Percentiles rank a stretch among this genome's conserved stretches.
Evolutionary conservation across 2,113 vertebrate species (phyloP).

Genomic region (Oryzias melastigma): DNA sequence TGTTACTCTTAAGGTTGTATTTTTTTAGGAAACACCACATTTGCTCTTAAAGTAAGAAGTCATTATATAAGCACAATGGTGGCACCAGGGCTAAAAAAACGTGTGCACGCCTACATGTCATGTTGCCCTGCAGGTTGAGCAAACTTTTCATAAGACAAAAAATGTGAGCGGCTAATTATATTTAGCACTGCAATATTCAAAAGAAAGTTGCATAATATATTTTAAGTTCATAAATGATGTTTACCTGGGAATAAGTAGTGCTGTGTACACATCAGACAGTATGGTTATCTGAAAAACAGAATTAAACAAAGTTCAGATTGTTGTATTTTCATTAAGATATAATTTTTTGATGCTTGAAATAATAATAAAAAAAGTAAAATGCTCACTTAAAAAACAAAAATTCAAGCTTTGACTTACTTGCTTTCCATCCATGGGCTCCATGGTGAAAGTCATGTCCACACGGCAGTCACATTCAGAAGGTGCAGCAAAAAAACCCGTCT

Average conservation of each 20-base stretch:
- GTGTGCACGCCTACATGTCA: fast-evolving
- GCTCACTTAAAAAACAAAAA: no score
- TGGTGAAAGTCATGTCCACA: conserved; percentile 11
- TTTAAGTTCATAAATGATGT: not conserved
- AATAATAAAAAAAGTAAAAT: no score
- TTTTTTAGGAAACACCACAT: no score
- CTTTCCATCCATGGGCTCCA: conserved; percentile 8
- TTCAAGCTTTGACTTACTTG: conserved; percentile 33
- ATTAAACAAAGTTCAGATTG: not conserved
- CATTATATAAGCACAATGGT: not conserved
- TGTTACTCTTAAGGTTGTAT: no score
- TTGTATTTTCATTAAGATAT: not conserved
- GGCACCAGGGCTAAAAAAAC: conserved; percentile 1
- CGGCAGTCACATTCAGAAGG: not conserved
- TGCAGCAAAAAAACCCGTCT: not conserved
- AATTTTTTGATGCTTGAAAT: no score
- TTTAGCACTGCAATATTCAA: no score
- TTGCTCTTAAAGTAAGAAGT: not conserved
- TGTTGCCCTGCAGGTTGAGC: conserved; percentile 3
- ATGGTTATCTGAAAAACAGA: conserved; percentile 59
- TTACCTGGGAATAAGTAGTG: conserved; percentile 70
- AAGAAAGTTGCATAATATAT: no score
- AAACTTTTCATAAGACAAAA: not conserved
- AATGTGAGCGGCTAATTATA: no score
- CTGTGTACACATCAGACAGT: conserved; percentile 61